Conservation (phyloP, 2,888 invertebrate genomes). For the Brachylomia viminalis region DNA sequence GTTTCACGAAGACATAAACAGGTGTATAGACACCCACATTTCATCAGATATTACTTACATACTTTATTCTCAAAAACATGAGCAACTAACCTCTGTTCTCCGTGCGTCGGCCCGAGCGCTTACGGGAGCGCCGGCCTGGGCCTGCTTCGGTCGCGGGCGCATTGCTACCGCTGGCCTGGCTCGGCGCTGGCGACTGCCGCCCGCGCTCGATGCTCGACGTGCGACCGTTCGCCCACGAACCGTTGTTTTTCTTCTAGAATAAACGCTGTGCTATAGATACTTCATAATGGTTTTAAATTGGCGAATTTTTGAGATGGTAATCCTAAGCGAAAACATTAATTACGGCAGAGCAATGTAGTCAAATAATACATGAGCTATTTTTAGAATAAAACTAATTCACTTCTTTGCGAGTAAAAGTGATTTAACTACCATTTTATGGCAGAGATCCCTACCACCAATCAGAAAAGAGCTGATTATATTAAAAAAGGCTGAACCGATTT, state of each 20-base stretch:
- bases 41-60: neutral
- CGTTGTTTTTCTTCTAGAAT: slow-evolving; percentile 79
- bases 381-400: neutral
- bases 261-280: slow-evolving; percentile 28
- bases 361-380: neutral
- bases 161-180: slow-evolving; percentile 58
- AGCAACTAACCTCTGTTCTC: slow-evolving; percentile 46
- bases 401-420: neutral
- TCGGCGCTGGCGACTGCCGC: slow-evolving; percentile 78
- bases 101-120: slow-evolving; percentile 65
- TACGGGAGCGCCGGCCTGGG: slow-evolving; percentile 68
- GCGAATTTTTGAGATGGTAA: neutral
- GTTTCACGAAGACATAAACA: neutral
- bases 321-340: neutral
- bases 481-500: neutral
- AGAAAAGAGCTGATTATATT: neutral
- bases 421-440: neutral
- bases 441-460: neutral
- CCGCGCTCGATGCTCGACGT: slow-evolving; percentile 81
- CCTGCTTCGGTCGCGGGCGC: slow-evolving; percentile 60
- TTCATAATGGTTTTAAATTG: neutral
- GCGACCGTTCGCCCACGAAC: slow-evolving; percentile 78
- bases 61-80: neutral
- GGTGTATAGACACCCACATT: neutral
- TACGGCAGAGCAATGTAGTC: neutral